These are phyloP conservation scores for Mus spicilegus DNA, from an alignment of 2,113 vertebrate species.

Conservation along the genomic window DNA sequence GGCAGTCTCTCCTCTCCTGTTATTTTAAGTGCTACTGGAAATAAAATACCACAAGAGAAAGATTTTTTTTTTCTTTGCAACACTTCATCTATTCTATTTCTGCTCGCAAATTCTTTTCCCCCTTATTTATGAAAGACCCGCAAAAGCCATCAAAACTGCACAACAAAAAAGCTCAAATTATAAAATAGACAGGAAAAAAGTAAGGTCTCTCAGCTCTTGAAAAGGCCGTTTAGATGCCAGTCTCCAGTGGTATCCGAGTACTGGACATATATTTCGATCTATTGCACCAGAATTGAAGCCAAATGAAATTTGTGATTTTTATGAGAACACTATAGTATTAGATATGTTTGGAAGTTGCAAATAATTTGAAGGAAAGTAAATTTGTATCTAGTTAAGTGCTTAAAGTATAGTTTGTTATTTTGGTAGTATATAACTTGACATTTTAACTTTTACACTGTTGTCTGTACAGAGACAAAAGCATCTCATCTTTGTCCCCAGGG, in stretches of 20 bases:
- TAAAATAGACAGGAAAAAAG: slow-evolving; percentile 56
- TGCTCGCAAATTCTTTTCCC: slow-evolving; percentile 50
- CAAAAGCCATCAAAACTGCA: slow-evolving; percentile 72
- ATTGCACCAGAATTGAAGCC: background rate
- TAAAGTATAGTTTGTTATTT: background rate
- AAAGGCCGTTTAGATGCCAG: background rate
- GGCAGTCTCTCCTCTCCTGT: slow-evolving; percentile 67
- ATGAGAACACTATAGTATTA: background rate
- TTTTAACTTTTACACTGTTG: background rate
- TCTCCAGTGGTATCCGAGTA: background rate
- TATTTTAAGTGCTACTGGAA: slow-evolving; percentile 79
- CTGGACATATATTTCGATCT: slow-evolving; percentile 2
- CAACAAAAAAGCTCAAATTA: slow-evolving; percentile 60
- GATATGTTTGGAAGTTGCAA: slow-evolving; percentile 19
- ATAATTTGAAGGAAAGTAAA: background rate
- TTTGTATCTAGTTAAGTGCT: background rate
- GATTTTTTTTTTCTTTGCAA: slow-evolving; percentile 33
- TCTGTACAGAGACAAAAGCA: background rate
- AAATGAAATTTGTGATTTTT: background rate
- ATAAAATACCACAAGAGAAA: slow-evolving; percentile 74
- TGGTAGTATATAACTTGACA: background rate
- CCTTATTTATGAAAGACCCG: slow-evolving; percentile 73
- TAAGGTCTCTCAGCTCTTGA: slow-evolving; percentile 1
- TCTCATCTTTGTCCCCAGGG: background rate
- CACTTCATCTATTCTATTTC: slow-evolving; percentile 73